Base-by-base conservation (phyloP, 1,140 invertebrate genomes). In the Sarcophaga bullata region DNA sequence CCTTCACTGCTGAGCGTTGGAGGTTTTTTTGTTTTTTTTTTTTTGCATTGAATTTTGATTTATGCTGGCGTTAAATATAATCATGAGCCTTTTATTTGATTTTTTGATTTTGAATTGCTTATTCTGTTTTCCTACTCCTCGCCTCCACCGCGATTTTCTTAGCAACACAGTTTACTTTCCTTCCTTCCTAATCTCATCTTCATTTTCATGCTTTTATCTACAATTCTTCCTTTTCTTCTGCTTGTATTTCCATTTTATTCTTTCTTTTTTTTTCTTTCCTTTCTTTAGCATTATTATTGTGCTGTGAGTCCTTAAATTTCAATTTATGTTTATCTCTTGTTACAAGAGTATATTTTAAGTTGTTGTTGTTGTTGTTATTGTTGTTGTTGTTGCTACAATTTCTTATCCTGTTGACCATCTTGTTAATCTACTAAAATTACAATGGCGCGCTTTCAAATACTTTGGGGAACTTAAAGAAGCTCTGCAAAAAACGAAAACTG, bases 341-440 rank as follows among this genome's bases (percentile, higher is more conserved):
- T 52, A 8, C 25, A 37, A 37, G 25, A 4, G n/a, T n/a, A 58
- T n/a, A n/a, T 58, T n/a, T 58, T n/a, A 58, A 58, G 54, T 58
- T 58, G 54, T n/a, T 58, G 54, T 58, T 58, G n/a, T 9, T 54
- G 54, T 58, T 58, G 54, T n/a, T 58, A 13, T 58, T 58, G n/a
- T 9, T 54, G 15, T 15, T 37, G 25, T 4, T 37, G 25, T 4
- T 37, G 25, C 25, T 37, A 54, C 54, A 58, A n/a, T 58, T 58
- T 58, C 54, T 58, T 58, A 58, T 58, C 54, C 54, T 58, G 54
- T 58, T n/a, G 54, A 58, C 54, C 54, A 58, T 58, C 54, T 58
- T 58, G 54, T 58, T 58, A 58, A 58, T 58, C 54, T 58, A 58
- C 54, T 58, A 58, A 58, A 58, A 58, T 58, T 58, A 58, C 54